A percentile compares a stretch with the other conserved stretches of the same genome.
These are phyloP conservation scores for Perodicticus potto DNA, from an alignment of 2,797 vertebrate species.

Conservation along the genomic window DNA sequence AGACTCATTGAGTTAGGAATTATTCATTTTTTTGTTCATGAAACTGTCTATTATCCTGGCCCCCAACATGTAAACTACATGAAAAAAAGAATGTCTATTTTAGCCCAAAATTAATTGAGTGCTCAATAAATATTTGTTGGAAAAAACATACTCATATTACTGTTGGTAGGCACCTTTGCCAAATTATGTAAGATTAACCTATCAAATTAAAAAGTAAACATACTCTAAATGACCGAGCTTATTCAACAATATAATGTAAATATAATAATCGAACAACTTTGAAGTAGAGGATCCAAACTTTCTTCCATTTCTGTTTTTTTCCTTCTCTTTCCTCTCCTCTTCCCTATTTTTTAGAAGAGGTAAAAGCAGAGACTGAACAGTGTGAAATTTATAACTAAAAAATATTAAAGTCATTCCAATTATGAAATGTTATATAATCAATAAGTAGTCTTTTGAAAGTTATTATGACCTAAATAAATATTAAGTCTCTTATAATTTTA, in stretches of 20 bases:
- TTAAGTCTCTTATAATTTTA: not conserved
- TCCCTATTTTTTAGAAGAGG: not conserved
- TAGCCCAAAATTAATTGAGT: not conserved
- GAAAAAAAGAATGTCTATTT: constrained; percentile 18
- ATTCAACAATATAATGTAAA: not conserved
- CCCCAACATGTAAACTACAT: not conserved
- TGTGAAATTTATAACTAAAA: not conserved
- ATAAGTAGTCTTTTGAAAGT: constrained; percentile 5
- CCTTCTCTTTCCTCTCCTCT: not conserved
- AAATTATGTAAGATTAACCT: constrained; percentile 17
- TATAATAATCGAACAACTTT: not conserved
- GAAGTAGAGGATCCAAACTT: not conserved
- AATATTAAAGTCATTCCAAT: not conserved
- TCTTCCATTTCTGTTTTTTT: not conserved
- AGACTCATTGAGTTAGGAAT: constrained; percentile 24
- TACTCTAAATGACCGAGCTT: constrained; percentile 31
- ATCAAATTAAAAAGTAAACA: not conserved
- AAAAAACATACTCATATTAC: not conserved
- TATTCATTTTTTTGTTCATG: not conserved
- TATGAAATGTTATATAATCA: constrained; percentile 13
- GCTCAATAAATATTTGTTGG: not conserved
- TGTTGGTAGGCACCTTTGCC: not conserved
- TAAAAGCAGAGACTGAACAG: not conserved
- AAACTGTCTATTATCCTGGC: not conserved
- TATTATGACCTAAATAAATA: not conserved